A percentile compares a stretch with the other conserved stretches of the same genome.
phyloP scores from a whole-genome alignment of 2,797 vertebrate genomes.

The Acipenser transmontanus region DNA sequence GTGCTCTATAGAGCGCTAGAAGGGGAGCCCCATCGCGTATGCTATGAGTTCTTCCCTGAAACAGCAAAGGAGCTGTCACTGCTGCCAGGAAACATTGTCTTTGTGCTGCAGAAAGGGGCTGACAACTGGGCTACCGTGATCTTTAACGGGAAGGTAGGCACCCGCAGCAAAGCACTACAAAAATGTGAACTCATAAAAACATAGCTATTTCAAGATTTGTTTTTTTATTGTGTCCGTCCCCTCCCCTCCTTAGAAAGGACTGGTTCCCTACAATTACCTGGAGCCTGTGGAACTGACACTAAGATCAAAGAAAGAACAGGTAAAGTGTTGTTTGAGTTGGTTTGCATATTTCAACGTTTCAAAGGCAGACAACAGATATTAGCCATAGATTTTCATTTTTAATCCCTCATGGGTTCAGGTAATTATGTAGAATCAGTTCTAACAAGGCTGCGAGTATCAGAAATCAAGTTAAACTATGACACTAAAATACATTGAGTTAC shows the following conservation, averaged over 20 bases:
- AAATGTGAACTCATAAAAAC: too few relatives aligned
- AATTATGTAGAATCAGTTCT: too few relatives aligned
- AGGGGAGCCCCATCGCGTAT: conserved; percentile 81
- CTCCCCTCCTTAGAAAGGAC: conserved; percentile 66
- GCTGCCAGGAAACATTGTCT: conserved; percentile 89
- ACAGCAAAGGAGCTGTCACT: conserved; percentile 80
- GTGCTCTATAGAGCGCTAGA: conserved; percentile 69
- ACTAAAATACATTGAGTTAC: too few relatives aligned
- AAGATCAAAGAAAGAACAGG: conserved; percentile 46
- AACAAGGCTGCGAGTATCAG: too few relatives aligned
- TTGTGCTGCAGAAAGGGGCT: conserved; percentile 78
- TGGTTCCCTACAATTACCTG: conserved; percentile 90
- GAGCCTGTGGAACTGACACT: conserved; percentile 71
- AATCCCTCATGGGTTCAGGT: too few relatives aligned
- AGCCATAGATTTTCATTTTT: too few relatives aligned
- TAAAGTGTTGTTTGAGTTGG: conserved; percentile 12
- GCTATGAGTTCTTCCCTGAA: conserved; percentile 83
- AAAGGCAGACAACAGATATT: too few relatives aligned
- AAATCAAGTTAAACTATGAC: too few relatives aligned
- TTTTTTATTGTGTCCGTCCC: neutral
- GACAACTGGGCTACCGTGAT: conserved; percentile 94
- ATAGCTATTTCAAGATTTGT: too few relatives aligned
- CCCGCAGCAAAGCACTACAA: too few relatives aligned
- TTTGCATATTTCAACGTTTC: too few relatives aligned
- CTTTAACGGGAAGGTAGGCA: conserved; percentile 85